Evolutionary conservation across 2,888 invertebrate species (phyloP).

Genomic region (Calameuta idolon): DNA sequence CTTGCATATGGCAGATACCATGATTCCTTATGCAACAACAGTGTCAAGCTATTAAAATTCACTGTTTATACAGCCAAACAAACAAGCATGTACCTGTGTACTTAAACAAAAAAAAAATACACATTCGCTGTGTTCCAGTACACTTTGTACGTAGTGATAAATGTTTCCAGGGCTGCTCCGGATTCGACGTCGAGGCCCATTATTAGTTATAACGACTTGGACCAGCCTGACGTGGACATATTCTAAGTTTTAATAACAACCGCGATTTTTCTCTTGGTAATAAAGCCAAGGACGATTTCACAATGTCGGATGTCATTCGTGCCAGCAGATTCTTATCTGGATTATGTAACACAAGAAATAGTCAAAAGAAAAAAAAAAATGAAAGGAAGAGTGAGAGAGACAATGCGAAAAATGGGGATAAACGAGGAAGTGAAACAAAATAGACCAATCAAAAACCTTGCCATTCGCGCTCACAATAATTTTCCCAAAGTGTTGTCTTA

Average conservation of each 20-base stretch:
- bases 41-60: neutral
- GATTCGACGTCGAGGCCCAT: constrained; percentile 75
- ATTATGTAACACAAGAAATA: constrained; percentile 20
- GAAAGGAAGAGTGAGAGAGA: neutral
- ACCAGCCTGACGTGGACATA: constrained; percentile 86
- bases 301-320: constrained; percentile 1
- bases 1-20: neutral
- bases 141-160: constrained; percentile 36
- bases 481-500: neutral
- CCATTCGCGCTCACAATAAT: neutral
- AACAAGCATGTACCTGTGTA: neutral
- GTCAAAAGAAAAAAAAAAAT: too few relatives aligned
- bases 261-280: constrained; percentile 11
- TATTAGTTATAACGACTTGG: constrained; percentile 91
- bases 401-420: neutral
- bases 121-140: neutral
- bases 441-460: constrained; percentile 19
- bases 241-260: constrained; percentile 69
- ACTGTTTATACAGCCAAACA: neutral
- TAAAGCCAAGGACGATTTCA: neutral
- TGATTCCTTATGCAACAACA: neutral
- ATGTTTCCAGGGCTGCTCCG: constrained; percentile 62
- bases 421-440: constrained; percentile 2
- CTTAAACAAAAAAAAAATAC: neutral
- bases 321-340: constrained; percentile 28